A percentile compares a stretch with the other conserved stretches of the same genome.
Evolutionary conservation across 1,140 invertebrate species (phyloP).

Genomic region (Ostrea edulis): DNA sequence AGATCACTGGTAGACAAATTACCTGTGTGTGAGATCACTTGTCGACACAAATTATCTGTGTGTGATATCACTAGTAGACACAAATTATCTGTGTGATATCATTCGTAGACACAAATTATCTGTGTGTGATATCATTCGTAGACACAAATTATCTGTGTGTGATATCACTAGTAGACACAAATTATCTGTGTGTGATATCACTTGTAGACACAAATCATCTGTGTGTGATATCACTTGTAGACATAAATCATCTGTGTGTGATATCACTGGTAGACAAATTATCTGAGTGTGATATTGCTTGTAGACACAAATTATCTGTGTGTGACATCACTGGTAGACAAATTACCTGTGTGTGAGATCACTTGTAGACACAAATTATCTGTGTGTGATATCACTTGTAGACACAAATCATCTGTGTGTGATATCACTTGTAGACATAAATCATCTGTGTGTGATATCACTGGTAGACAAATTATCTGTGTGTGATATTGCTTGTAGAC

Average conservation of each 20-base stretch:
- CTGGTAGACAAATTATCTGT: neutral
- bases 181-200: neutral
- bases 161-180: neutral
- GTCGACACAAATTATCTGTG: neutral
- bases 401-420: no score
- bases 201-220: neutral
- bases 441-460: neutral
- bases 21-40: no score
- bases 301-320: constrained; percentile 58
- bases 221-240: neutral
- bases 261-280: neutral
- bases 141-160: neutral
- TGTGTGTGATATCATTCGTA: neutral
- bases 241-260: neutral
- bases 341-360: constrained; percentile 62
- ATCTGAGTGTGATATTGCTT: neutral
- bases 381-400: constrained; percentile 49
- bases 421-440: no score
- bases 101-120: neutral
- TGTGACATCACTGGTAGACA: constrained; percentile 42
- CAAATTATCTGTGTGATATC: neutral
- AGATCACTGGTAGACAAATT: no score
- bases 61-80: neutral
- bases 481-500: neutral
- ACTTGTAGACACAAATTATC: no score